These are phyloP conservation scores for Panthera leo DNA, from an alignment of 2,113 vertebrate species.

Conservation along the genomic window DNA sequence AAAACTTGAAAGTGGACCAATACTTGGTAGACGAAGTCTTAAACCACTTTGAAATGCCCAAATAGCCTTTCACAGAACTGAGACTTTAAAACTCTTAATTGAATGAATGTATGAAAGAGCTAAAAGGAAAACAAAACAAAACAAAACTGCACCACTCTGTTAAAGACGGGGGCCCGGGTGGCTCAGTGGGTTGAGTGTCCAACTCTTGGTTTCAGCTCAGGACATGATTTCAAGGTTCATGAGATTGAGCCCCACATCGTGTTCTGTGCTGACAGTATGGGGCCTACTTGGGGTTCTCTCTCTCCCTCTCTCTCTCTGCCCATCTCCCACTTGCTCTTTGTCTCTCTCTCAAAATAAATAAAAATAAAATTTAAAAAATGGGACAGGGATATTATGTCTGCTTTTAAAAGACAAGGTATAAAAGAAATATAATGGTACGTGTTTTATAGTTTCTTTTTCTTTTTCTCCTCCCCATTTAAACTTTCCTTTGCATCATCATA, in stretches of 20 bases:
- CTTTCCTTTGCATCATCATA: background rate
- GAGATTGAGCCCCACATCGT: too few relatives aligned
- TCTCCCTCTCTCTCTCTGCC: too few relatives aligned
- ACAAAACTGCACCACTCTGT: background rate
- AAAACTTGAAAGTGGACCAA: background rate
- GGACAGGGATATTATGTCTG: background rate
- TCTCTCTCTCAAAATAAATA: too few relatives aligned
- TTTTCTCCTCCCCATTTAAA: background rate
- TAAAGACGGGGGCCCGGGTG: background rate
- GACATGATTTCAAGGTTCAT: too few relatives aligned
- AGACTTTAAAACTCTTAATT: background rate
- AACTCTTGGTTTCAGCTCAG: too few relatives aligned
- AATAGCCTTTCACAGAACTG: background rate
- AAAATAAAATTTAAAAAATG: too few relatives aligned
- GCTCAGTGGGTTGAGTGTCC: too few relatives aligned
- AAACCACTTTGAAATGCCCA: background rate
- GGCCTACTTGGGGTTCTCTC: too few relatives aligned
- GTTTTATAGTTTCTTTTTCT: background rate
- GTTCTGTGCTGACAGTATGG: too few relatives aligned
- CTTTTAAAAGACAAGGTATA: slow-evolving; percentile 1
- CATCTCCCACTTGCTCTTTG: too few relatives aligned
- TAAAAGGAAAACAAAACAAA: background rate
- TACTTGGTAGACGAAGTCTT: background rate
- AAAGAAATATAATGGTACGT: background rate
- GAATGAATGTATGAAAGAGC: background rate